Evolutionary conservation across 2,888 invertebrate species (phyloP).

Genomic region (Germaria angustata): DNA sequence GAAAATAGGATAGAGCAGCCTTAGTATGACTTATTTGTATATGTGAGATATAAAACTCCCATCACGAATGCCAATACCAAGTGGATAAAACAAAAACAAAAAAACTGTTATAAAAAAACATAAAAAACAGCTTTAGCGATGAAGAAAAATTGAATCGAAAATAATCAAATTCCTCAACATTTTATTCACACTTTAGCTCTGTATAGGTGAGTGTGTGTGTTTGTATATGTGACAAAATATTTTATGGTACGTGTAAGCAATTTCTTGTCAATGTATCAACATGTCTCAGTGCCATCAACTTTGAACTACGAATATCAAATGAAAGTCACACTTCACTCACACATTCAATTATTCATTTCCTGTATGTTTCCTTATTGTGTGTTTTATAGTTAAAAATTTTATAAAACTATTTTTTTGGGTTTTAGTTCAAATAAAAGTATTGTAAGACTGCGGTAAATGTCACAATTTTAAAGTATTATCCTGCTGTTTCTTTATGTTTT

Average conservation of each 20-base stretch:
- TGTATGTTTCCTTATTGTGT: not conserved
- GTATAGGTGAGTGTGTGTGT: not conserved
- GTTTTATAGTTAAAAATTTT: not conserved
- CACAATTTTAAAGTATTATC: too few relatives aligned
- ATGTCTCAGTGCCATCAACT: conserved; percentile 55
- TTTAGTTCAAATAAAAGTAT: not conserved
- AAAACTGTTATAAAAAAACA: not conserved
- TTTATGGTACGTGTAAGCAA: too few relatives aligned
- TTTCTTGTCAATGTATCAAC: conserved; percentile 46
- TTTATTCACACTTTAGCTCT: conserved; percentile 14
- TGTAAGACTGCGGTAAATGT: not conserved
- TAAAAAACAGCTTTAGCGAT: conserved; percentile 34
- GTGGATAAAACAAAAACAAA: not conserved
- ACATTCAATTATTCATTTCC: conserved; percentile 14
- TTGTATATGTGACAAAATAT: not conserved
- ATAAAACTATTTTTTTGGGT: not conserved
- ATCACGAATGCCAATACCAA: conserved; percentile 6
- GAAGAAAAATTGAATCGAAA: conserved; percentile 56
- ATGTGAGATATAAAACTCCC: not conserved
- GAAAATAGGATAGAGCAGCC: too few relatives aligned
- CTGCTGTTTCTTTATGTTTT: too few relatives aligned
- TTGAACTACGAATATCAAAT: conserved; percentile 67
- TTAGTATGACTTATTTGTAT: not conserved
- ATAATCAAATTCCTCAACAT: conserved; percentile 63
- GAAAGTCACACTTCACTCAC: conserved; percentile 63